phyloP scores from a whole-genome alignment of 2,113 vertebrate species.

The Lycocorax pyrrhopterus region DNA sequence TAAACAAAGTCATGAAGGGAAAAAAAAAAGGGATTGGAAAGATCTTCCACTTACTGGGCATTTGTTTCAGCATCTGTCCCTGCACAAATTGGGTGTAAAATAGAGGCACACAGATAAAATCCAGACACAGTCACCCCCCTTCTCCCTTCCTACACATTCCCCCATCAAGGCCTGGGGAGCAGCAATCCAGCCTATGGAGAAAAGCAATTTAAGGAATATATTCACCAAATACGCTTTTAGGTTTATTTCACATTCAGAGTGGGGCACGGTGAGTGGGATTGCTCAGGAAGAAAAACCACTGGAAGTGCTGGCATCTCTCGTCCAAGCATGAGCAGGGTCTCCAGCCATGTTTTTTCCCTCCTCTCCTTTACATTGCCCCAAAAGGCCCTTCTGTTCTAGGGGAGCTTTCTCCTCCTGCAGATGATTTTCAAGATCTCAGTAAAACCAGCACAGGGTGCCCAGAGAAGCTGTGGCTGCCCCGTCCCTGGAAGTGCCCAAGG shows the following conservation, averaged over 20 bases:
- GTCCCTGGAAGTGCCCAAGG: background rate
- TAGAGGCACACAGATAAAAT: background rate
- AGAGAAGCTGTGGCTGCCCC: background rate
- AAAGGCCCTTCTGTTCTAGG: background rate
- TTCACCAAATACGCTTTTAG: background rate
- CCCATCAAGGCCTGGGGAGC: background rate
- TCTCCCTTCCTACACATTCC: background rate
- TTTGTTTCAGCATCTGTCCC: background rate
- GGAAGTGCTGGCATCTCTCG: background rate
- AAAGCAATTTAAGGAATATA: background rate
- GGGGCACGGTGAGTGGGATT: rapidly evolving
- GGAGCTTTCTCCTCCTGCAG: background rate
- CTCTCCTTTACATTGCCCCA: background rate
- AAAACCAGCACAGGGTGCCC: background rate
- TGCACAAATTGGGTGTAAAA: background rate
- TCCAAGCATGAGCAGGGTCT: background rate
- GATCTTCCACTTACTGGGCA: background rate
- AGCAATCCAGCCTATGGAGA: background rate
- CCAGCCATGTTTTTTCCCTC: rapidly evolving
- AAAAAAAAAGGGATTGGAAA: background rate
- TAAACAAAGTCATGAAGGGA: background rate
- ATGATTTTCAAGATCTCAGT: background rate
- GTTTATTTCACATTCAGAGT: background rate
- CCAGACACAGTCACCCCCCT: background rate
- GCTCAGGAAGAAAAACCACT: background rate